A percentile compares a stretch with the other conserved stretches of the same genome.
These are phyloP conservation scores for Diadophis punctatus DNA, from an alignment of 2,113 vertebrate genomes.

Conservation along the genomic window DNA sequence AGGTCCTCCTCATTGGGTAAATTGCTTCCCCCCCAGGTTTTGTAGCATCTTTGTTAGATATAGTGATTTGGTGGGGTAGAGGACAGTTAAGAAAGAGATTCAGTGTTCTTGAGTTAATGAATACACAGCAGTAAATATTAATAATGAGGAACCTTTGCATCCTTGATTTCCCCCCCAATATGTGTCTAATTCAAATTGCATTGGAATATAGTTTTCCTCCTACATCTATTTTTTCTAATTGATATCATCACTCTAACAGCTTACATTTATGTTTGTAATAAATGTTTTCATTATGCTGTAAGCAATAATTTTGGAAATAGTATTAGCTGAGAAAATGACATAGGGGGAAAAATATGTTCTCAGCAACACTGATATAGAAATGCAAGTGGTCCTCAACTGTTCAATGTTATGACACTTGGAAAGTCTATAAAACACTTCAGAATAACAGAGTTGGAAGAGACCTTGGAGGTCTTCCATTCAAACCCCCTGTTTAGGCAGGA, in stretches of 20 bases:
- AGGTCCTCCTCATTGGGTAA: not conserved
- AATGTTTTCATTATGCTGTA: not conserved
- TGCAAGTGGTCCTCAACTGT: not conserved
- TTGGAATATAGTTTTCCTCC: not conserved
- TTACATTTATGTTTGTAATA: not conserved
- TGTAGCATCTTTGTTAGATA: not conserved
- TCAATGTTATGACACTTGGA: not conserved
- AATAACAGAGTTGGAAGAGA: not conserved
- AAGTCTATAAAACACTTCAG: not conserved
- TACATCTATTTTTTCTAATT: not conserved
- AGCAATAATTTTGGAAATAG: not conserved
- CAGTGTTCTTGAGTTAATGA: not conserved
- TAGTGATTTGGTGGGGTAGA: not conserved
- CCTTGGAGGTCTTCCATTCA: not conserved
- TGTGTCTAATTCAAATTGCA: not conserved
- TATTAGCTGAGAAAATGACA: not conserved
- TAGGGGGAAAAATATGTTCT: not conserved
- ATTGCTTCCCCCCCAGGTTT: not conserved
- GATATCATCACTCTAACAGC: not conserved
- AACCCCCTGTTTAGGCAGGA: not conserved
- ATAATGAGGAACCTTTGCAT: not conserved
- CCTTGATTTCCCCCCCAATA: not conserved
- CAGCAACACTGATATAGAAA: not conserved
- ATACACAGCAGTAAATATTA: not conserved
- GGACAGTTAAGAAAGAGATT: not conserved